Conservation (phyloP, 2,797 vertebrate genomes). For the Cryptoprocta ferox region DNA sequence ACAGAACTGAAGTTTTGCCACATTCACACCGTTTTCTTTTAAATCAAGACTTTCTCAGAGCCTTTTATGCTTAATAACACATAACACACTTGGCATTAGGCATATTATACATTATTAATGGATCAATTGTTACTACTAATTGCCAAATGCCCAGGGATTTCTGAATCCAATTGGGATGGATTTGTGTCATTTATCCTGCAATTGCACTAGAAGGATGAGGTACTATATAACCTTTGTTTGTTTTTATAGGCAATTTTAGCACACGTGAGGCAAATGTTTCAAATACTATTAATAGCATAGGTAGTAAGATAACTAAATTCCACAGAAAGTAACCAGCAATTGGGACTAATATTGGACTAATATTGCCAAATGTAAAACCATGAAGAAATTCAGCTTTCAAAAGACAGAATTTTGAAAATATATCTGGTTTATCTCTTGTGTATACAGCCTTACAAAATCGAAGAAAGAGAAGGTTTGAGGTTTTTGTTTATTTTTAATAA, state of each 20-base stretch:
- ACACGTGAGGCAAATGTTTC: slow-evolving; percentile 39
- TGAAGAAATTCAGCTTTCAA: not conserved
- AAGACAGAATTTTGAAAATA: slow-evolving; percentile 19
- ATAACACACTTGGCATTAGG: slow-evolving; percentile 63
- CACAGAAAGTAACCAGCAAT: not conserved
- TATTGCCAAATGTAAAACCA: not conserved
- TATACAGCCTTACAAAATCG: not conserved
- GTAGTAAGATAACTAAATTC: not conserved
- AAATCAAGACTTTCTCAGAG: not conserved
- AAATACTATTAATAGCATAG: slow-evolving; percentile 6
- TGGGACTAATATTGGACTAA: not conserved
- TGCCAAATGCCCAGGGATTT: slow-evolving; percentile 38
- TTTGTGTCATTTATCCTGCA: slow-evolving; percentile 63
- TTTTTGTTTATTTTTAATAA: slow-evolving; percentile 32
- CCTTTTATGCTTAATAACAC: slow-evolving; percentile 56
- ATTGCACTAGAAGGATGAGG: slow-evolving; percentile 56
- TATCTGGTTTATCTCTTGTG: not conserved
- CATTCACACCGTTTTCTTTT: not conserved
- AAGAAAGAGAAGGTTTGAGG: not conserved
- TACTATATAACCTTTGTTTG: not conserved
- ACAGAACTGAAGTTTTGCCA: not conserved
- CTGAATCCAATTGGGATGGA: slow-evolving; percentile 62
- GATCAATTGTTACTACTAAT: slow-evolving; percentile 43
- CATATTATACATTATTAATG: slow-evolving; percentile 63
- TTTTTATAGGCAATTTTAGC: slow-evolving; percentile 38